Conservation (phyloP, 2,888 invertebrate species). For the Globia sparganii region DNA sequence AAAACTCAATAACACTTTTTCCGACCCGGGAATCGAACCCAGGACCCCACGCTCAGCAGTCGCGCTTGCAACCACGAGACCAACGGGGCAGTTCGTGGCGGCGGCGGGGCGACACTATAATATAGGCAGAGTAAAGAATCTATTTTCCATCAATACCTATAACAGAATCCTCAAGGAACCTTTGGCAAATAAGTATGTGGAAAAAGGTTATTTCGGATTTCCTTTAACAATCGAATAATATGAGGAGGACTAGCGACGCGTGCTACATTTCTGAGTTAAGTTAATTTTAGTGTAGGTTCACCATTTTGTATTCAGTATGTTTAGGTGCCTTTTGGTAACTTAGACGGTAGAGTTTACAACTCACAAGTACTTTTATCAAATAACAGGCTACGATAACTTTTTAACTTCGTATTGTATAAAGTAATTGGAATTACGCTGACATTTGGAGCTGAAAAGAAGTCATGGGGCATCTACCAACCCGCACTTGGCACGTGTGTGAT, state of each 20-base stretch:
- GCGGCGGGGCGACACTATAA: neutral
- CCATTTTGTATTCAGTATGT: constrained; percentile 36
- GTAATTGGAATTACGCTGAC: neutral
- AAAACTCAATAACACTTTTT: no score
- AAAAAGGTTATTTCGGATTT: constrained; percentile 36
- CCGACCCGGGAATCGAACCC: no score
- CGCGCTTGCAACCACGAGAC: no score
- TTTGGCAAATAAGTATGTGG: constrained; percentile 35
- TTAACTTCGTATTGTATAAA: neutral
- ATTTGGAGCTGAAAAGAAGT: neutral
- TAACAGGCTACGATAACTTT: neutral
- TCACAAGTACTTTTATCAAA: constrained; percentile 1
- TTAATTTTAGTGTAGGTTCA: constrained; percentile 44
- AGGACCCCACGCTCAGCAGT: no score
- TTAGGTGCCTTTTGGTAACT: constrained; percentile 20
- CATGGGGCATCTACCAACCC: neutral
- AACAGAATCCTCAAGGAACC: constrained; percentile 14
- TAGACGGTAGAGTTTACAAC: neutral
- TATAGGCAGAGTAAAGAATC: neutral
- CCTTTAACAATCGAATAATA: constrained; percentile 48
- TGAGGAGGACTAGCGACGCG: constrained; percentile 32
- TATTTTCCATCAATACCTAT: constrained; percentile 10
- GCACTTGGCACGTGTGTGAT: neutral
- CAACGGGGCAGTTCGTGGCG: no score
- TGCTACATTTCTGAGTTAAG: constrained; percentile 28